These are phyloP conservation scores for Xanthorhoe spadicearia DNA, from an alignment of 2,888 invertebrate genomes.

Conservation along the genomic window DNA sequence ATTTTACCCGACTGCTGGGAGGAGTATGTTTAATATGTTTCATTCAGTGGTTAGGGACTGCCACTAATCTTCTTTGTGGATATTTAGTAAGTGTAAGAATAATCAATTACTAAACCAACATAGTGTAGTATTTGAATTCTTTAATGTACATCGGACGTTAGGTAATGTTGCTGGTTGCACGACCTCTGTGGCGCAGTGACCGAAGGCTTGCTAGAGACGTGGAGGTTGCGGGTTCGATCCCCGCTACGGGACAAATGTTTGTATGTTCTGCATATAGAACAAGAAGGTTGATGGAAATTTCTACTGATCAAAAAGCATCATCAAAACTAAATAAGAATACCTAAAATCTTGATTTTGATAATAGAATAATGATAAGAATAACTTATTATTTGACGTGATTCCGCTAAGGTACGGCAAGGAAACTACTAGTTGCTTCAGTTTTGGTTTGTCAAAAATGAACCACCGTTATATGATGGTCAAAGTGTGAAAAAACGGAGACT, in stretches of 20 bases:
- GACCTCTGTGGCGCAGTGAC: too few species aligned
- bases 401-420: background rate
- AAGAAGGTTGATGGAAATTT: too few species aligned
- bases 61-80: slow-evolving; percentile 35
- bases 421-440: slow-evolving; percentile 1
- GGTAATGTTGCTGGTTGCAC: too few species aligned
- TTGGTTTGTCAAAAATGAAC: background rate
- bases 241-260: too few species aligned
- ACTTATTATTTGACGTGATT: slow-evolving; percentile 1
- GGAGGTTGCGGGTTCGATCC: too few species aligned
- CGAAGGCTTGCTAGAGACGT: too few species aligned
- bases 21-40: slow-evolving; percentile 31
- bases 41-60: slow-evolving; percentile 37
- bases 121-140: too few species aligned
- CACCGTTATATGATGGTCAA: background rate
- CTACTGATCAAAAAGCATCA: background rate
- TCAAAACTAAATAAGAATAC: background rate
- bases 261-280: too few species aligned
- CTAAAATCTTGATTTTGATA: background rate
- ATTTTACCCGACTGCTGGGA: slow-evolving; percentile 38
- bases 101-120: background rate
- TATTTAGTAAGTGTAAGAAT: slow-evolving; percentile 17
- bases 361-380: background rate
- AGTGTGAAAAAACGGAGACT: background rate
- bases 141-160: too few species aligned